phyloP scores from a whole-genome alignment of 2,888 invertebrate species.

The Drosophila mimica region DNA sequence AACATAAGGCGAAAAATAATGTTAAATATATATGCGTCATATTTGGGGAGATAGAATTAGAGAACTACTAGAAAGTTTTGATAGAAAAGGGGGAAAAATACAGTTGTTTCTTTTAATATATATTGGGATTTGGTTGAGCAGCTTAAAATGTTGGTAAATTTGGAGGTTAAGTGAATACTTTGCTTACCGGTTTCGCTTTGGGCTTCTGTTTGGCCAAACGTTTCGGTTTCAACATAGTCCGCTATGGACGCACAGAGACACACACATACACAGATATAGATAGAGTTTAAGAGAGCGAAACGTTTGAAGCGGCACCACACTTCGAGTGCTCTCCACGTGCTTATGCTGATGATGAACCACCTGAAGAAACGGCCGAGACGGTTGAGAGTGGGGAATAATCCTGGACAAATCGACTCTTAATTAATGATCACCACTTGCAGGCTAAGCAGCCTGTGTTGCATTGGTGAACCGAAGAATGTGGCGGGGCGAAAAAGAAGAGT shows the following conservation, averaged over 20 bases:
- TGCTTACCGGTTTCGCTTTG: conserved; percentile 85
- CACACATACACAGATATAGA: conserved; percentile 67
- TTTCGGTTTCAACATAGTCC: conserved; percentile 85
- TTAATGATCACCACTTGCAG: conserved; percentile 25
- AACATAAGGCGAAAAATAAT: conserved; percentile 40
- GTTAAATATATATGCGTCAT: conserved; percentile 20
- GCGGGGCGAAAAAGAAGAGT: conserved; percentile 42
- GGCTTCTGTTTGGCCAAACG: conserved; percentile 84
- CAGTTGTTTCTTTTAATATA: conserved; percentile 1
- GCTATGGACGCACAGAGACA: conserved; percentile 72
- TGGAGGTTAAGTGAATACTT: conserved; percentile 18
- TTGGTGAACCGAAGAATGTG: not conserved
- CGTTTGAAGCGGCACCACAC: conserved; percentile 21
- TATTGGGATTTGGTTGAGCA: conserved; percentile 10
- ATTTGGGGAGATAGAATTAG: conserved; percentile 16
- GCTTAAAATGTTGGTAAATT: conserved; percentile 9
- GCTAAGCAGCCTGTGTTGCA: conserved; percentile 46
- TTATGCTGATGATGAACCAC: conserved; percentile 22
- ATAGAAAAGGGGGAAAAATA: conserved; percentile 7
- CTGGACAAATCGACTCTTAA: conserved; percentile 39
- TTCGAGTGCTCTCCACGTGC: conserved; percentile 27
- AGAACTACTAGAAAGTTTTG: conserved; percentile 26
- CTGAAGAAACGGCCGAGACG: conserved; percentile 10
- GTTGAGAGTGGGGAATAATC: conserved; percentile 27
- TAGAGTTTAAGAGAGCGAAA: conserved; percentile 35